A percentile compares a stretch with the other conserved stretches of the same genome.
phyloP scores from a whole-genome alignment of 2,888 invertebrate species.

The Drosophila incognita region DNA sequence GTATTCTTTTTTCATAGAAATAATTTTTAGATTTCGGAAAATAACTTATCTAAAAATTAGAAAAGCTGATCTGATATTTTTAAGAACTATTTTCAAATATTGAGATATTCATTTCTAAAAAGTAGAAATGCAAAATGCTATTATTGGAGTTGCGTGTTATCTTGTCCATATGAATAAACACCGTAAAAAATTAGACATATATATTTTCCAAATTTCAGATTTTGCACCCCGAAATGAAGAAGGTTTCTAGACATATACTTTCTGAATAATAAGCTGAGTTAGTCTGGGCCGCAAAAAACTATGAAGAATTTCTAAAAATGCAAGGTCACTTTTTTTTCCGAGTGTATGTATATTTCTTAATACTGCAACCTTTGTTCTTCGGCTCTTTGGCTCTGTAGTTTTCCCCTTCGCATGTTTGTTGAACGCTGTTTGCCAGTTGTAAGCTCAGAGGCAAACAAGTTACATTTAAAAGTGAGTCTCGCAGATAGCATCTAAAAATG shows the following conservation, averaged over 20 bases:
- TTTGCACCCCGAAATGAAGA: background rate
- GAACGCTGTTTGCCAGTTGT: constrained; percentile 64
- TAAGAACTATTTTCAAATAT: no score
- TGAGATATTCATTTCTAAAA: no score
- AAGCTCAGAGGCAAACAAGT: constrained; percentile 73
- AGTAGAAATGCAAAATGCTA: no score
- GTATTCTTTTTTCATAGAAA: background rate
- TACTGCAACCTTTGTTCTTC: constrained; percentile 15
- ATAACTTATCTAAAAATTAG: background rate
- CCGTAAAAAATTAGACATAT: background rate
- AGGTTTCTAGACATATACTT: background rate
- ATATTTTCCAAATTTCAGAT: no score
- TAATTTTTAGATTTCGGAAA: background rate
- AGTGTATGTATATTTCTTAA: constrained; percentile 4
- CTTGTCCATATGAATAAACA: background rate
- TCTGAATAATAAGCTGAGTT: background rate
- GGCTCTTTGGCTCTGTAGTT: background rate
- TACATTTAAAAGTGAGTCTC: constrained; percentile 16
- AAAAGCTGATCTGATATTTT: background rate
- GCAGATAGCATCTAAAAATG: constrained; percentile 24
- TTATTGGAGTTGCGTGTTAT: no score
- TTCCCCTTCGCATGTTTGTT: constrained; percentile 20
- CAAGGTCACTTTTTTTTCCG: background rate
- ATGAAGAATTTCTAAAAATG: background rate
- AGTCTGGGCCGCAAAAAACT: background rate